Percentiles rank a stretch among this genome's conserved stretches.
These are phyloP conservation scores for Rhizoglyphus robini DNA, from an alignment of 1,140 invertebrate genomes.

Conservation along the genomic window DNA sequence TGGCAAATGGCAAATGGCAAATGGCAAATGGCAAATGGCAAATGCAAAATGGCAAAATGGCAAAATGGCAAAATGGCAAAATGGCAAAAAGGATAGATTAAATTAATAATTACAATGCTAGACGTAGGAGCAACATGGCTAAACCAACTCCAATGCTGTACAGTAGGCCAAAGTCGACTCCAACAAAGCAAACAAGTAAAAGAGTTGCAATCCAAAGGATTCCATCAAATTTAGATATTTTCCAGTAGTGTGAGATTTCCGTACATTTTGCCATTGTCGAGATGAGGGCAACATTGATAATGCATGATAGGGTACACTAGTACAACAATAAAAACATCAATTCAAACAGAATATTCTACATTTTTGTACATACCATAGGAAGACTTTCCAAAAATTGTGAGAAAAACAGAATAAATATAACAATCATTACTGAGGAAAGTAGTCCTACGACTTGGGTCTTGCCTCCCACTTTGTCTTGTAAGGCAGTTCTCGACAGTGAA, in stretches of 20 bases:
- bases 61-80: too few relatives aligned
- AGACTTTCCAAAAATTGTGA: conserved; percentile 34
- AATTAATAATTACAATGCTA: conserved; percentile 35
- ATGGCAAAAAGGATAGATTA: too few relatives aligned
- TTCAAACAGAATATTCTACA: background rate
- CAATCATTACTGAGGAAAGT: conserved; percentile 36
- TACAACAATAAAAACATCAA: conserved; percentile 26
- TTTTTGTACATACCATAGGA: conserved; percentile 31
- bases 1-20: too few relatives aligned
- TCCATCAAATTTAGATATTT: conserved; percentile 37
- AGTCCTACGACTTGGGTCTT: conserved; percentile 35
- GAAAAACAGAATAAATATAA: conserved; percentile 40
- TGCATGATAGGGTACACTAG: conserved; percentile 39
- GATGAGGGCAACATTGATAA: conserved; percentile 40
- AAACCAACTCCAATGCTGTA: conserved; percentile 39
- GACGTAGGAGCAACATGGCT: conserved; percentile 38
- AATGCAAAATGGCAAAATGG: too few relatives aligned
- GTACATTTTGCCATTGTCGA: conserved; percentile 36
- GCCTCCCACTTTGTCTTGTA: conserved; percentile 9
- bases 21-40: too few relatives aligned
- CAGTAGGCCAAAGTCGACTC: conserved; percentile 40
- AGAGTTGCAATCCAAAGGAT: conserved; percentile 43
- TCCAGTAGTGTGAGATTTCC: conserved; percentile 34
- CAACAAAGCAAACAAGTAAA: conserved; percentile 38
- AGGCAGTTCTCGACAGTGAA: conserved; percentile 56